Conservation (phyloP, 2,888 invertebrate genomes). For the Amblyteles armatorius region DNA sequence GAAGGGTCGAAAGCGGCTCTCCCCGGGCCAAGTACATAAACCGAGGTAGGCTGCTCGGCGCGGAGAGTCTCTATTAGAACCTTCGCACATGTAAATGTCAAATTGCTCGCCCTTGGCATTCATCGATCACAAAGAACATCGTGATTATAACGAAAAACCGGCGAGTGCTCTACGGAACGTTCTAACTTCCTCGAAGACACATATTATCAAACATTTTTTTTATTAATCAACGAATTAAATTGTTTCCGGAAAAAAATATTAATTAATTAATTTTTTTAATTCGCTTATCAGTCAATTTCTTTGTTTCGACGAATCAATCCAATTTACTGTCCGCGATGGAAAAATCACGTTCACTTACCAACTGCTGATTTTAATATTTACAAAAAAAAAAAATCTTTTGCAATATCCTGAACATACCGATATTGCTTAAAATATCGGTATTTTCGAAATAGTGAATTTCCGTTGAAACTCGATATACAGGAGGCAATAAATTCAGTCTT, state of each 20-base stretch:
- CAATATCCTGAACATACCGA: too few relatives aligned
- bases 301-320: neutral
- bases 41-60: neutral
- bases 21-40: neutral
- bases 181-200: neutral
- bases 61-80: neutral
- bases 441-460: slow-evolving; percentile 2
- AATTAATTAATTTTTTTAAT: neutral
- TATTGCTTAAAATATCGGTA: slow-evolving; percentile 1
- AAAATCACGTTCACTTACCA: too few relatives aligned
- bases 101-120: slow-evolving; percentile 1
- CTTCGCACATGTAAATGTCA: neutral
- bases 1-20: neutral
- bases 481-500: slow-evolving; percentile 42
- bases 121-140: neutral
- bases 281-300: neutral
- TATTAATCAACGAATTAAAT: neutral
- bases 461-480: slow-evolving; percentile 30
- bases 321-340: too few relatives aligned
- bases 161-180: neutral
- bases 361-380: too few relatives aligned
- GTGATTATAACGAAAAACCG: neutral
- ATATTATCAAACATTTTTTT: neutral
- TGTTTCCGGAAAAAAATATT: neutral
- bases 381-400: too few relatives aligned